These are phyloP conservation scores for Tetramorium parvispinum DNA, from an alignment of 1,140 invertebrate species.

Conservation along the genomic window DNA sequence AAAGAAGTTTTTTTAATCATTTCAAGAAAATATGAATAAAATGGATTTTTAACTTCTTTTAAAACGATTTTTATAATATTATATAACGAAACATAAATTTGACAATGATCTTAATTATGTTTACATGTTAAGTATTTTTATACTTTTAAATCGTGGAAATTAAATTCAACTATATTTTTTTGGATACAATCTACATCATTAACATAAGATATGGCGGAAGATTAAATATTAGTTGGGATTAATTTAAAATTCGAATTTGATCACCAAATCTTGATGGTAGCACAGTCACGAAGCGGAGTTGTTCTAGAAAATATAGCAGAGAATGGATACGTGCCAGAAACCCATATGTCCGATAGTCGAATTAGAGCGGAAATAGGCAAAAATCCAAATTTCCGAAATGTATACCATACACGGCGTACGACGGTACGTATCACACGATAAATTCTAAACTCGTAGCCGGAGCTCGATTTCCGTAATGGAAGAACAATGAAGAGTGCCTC, in stretches of 20 bases:
- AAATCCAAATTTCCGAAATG: conserved; percentile 75
- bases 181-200: not conserved
- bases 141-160: not conserved
- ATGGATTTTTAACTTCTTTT: not conserved
- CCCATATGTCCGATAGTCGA: conserved; percentile 45
- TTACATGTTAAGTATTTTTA: not conserved
- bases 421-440: conserved; percentile 14
- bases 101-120: not conserved
- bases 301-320: conserved; percentile 60
- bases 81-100: not conserved
- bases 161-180: not conserved
- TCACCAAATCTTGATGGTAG: conserved; percentile 66
- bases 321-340: conserved; percentile 72
- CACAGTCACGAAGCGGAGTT: conserved; percentile 46
- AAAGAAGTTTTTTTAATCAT: too few species aligned
- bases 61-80: not conserved
- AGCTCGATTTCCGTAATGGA: conserved; percentile 47
- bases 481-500: conserved; percentile 52
- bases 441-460: conserved; percentile 39
- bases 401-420: conserved; percentile 28
- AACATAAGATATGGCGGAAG: not conserved
- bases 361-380: conserved; percentile 70
- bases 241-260: conserved; percentile 70
- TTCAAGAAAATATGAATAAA: not conserved
- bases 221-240: conserved; percentile 46